These are phyloP conservation scores for Hypomecis punctinalis DNA, from an alignment of 2,888 invertebrate species.

Conservation along the genomic window DNA sequence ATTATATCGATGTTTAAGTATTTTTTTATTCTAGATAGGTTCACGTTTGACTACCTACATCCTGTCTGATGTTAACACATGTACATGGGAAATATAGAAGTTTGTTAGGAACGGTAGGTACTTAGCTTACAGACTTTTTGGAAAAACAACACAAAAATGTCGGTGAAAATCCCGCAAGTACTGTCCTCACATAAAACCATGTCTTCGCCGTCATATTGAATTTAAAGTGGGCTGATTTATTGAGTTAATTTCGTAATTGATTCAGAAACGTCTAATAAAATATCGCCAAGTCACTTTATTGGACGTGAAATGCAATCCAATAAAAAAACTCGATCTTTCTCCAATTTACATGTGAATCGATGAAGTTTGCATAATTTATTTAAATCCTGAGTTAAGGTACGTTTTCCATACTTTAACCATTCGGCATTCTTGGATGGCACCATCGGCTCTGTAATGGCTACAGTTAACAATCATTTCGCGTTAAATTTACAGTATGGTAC, in stretches of 20 bases:
- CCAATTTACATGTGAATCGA: constrained; percentile 8
- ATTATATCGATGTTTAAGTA: too few relatives aligned
- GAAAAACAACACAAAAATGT: too few relatives aligned
- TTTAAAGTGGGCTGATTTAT: not conserved
- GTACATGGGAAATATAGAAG: too few relatives aligned
- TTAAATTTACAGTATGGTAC: not conserved
- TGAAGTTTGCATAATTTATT: constrained; percentile 16
- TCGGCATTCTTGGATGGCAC: not conserved
- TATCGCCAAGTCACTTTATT: constrained; percentile 2
- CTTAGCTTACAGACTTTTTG: too few relatives aligned
- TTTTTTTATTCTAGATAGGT: too few relatives aligned
- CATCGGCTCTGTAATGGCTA: not conserved
- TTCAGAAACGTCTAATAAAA: constrained; percentile 9
- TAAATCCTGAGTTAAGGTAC: constrained; percentile 9
- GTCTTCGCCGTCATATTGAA: not conserved
- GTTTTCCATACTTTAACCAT: constrained; percentile 3
- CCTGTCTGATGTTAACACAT: too few relatives aligned
- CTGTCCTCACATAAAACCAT: too few relatives aligned
- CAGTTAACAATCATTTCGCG: not conserved
- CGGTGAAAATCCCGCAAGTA: too few relatives aligned
- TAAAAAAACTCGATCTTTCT: constrained; percentile 11
- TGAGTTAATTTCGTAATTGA: constrained; percentile 9
- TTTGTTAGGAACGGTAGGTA: too few relatives aligned
- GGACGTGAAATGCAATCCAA: not conserved
- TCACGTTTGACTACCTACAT: too few relatives aligned